Evolutionary conservation across 2,797 vertebrate species (phyloP), one percentile per base, ranked within the genome.

Genomic region (Perodicticus potto): DNA sequence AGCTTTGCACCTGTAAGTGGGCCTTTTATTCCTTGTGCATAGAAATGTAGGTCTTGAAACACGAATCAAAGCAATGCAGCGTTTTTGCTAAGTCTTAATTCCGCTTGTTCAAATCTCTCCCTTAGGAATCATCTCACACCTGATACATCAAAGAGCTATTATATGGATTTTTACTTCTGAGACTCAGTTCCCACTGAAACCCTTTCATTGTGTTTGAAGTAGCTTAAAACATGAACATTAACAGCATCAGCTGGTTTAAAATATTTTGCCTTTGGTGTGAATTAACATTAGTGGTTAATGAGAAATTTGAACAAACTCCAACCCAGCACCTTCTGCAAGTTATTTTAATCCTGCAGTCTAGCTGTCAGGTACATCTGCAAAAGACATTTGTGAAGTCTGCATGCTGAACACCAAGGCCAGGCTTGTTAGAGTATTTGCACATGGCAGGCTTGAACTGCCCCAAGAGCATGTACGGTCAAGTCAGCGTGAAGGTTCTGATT

Each of bases 251-350:
- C 76, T 93, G 92, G 81, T 72, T 96, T 87, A 93, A 49, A 96
- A 65, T 86, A 96, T 82, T 97, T 97, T 96, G 65, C 17, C 83
- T 97, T 96, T 95, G 83, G 97, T 93, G 63, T 61, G 88, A 97
- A 89, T 97, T 96, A 96, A 96, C 25, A 86, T 96, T 96, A 98
- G 98, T 98, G 97, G 96, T 98, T 98, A 97, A 96, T 93, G 72
- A 97, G 91, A 98, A 96, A 97, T 96, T 32, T 96, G 85, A 98
- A 93, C 87, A 70, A 97, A 95, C 40, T 85, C 83, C 87, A 96
- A 97, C 88, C 49, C 65, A 94, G 97, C 94, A 97, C 70, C 32
- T 96, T 97, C 94, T 40, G 23, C 96, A 96, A 97, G 86, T 89
- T 65, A 92, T 34, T 86, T 97, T 91, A 94, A 40, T 94, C 84